Base-by-base conservation (phyloP, 2,113 vertebrate species). In the Sturnus vulgaris region DNA sequence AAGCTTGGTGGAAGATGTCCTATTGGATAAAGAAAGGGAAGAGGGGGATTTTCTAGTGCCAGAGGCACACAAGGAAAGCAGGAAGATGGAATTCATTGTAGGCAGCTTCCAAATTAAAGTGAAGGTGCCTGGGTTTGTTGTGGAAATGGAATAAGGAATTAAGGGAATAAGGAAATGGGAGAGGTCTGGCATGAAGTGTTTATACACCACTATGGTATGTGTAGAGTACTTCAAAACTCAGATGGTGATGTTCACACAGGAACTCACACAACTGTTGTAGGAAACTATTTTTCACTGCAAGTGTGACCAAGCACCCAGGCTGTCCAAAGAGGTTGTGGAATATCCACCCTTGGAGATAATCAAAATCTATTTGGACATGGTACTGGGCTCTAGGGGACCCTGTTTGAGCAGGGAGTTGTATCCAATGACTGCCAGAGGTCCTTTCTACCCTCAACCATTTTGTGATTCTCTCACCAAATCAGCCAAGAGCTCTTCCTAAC, bases 161-260 rank as follows among this genome's bases (percentile, higher is more conserved):
- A n/a, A 4, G 2, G 5, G 4, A 7, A 52, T 49, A n/a, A 77
- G 20, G 53, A 25, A 91, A 77, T 7, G 7, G 13, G 33, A 64
- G 6, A 7, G 5, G 9, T 49, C 24, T 87, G n/a, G 17, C 33
- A 27, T 3, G 1, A 18, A 31, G 9, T 40, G 8, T 56, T 89
- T 31, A 37, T 70, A 14, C 22, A 44, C 1, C 0, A 1, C 14
- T 55, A 5, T 7, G 30, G 12, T 39, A 15, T n/a, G 15, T 23
- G 18, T 7, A 63, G 46, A 60, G 28, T 31, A 46, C 25, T n/a
- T 75, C 31, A 61, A 44, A 86, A 53, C 24, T 65, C 28, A 46
- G 56, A 25, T n/a, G 33, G 39, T 9, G 23, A 20, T 46, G n/a
- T 59, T 82, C 39, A 71, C 39, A 4, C 3, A 55, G 35, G 39